Evolutionary conservation across 2,113 vertebrate genomes (phyloP), one percentile per base, ranked within the genome.

Genomic region (Toxotes chatareus): DNA sequence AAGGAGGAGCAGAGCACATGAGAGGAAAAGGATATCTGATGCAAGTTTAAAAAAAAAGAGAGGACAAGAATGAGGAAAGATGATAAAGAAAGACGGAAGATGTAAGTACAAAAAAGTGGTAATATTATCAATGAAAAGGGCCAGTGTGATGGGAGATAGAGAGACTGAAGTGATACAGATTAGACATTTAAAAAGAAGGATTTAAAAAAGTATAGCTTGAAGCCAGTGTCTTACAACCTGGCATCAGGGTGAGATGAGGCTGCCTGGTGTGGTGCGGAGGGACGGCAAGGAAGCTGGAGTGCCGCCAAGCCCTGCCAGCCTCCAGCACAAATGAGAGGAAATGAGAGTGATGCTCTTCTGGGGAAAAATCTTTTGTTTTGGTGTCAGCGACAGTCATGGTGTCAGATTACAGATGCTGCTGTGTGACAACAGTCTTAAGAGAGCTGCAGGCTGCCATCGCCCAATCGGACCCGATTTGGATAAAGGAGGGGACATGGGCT

Each of bases 311-410:
- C 56, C 86, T 71, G 77, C 74, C 89, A 88, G 83, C 69, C 78
- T 78, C 77, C 66, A 2, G 36, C 79, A 44, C 86, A 92, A 92
- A 93, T 91, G 90, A 90, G 84, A 79, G 84, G 75, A 87, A 88
- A 83, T 85, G 84, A 84, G 83, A 90, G 74, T 56, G 88, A 89
- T 78, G 88, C 74, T 88, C 89, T 74, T 83, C 66, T 78, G 84
- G 71, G 84, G 71, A 19, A 10, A 79, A 60, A 69, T 79, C 73
- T 86, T 89, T 86, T 84, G 83, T 89, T 87, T 81, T 74, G 70
- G 84, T 89, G 86, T 89, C 84, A 75, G 83, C n/a, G 40, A 80
- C 79, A 79, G 79, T 69, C 76, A 9, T 7, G 59, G 86, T 75
- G 80, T 90, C 88, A 86, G 76, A 87, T 89, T 82, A 79, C n/a